Conservation (phyloP, 2,888 invertebrate genomes). For the Drosophila aldrichi region DNA sequence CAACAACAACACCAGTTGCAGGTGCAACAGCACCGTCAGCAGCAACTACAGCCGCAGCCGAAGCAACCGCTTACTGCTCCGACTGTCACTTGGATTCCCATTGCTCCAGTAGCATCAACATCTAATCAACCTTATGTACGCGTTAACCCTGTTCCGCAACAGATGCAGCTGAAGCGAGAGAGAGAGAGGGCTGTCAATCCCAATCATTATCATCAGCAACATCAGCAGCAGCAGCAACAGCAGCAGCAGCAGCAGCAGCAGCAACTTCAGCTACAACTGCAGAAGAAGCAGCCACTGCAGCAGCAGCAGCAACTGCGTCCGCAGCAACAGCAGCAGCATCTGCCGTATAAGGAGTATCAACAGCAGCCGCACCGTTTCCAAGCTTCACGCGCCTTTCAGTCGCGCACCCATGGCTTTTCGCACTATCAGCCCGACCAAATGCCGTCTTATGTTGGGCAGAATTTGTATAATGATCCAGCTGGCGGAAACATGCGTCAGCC, state of each 20-base stretch:
- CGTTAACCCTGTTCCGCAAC: not conserved
- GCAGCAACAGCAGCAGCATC: not conserved
- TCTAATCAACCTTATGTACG: not conserved
- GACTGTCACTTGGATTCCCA: constrained; percentile 3
- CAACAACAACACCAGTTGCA: not conserved
- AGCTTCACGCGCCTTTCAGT: not conserved
- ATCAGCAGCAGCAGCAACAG: not conserved
- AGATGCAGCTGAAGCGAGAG: not conserved
- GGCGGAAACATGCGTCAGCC: too few relatives aligned
- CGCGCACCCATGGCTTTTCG: not conserved
- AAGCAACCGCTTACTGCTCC: not conserved
- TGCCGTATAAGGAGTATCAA: not conserved
- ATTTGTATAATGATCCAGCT: too few relatives aligned
- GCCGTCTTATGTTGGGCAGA: too few relatives aligned
- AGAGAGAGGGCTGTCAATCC: not conserved
- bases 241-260: not conserved
- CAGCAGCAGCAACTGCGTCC: not conserved
- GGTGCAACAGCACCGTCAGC: too few relatives aligned
- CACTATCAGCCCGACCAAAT: not conserved
- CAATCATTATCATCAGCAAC: not conserved
- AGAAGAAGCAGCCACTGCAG: not conserved
- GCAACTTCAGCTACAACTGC: not conserved
- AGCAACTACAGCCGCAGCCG: too few relatives aligned
- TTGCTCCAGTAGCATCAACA: not conserved
- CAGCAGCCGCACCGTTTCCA: not conserved